Evolutionary conservation across 1,140 invertebrate species (phyloP).

Genomic region (Proctacanthus coquilletti): DNA sequence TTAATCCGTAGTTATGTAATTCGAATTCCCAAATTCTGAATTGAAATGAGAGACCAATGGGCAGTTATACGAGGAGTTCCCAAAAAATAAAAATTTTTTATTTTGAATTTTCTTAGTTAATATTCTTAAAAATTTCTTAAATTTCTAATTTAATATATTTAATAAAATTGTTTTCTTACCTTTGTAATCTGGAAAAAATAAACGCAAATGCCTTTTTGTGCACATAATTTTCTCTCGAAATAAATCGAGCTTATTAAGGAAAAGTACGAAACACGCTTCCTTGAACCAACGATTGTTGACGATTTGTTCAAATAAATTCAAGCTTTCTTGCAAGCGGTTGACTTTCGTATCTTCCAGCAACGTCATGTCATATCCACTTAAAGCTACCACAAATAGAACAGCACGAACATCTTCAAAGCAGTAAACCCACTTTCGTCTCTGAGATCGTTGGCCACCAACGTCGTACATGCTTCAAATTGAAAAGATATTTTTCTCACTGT

Average conservation of each 20-base stretch:
- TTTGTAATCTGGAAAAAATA: conserved; percentile 44
- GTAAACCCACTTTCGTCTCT: conserved; percentile 61
- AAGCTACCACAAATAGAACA: conserved; percentile 46
- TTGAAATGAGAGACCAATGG: too few relatives aligned
- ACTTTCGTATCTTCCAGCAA: conserved; percentile 45
- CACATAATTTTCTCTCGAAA: conserved; percentile 49
- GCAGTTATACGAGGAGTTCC: too few relatives aligned
- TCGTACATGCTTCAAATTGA: conserved; percentile 40
- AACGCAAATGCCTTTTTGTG: conserved; percentile 40
- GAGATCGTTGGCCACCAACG: conserved; percentile 53
- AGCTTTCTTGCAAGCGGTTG: conserved; percentile 48
- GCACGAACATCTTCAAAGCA: conserved; percentile 52
- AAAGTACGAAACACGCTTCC: conserved; percentile 47
- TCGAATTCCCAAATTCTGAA: too few relatives aligned
- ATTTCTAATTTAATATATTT: too few relatives aligned
- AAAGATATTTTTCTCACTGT: not conserved
- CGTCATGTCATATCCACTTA: conserved; percentile 53
- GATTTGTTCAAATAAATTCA: conserved; percentile 46
- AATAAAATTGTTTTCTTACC: too few relatives aligned
- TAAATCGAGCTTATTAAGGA: conserved; percentile 56
- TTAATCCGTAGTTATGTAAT: too few relatives aligned
- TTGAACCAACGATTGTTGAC: conserved; percentile 48
- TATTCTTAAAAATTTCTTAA: too few relatives aligned
- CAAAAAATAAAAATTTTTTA: too few relatives aligned
- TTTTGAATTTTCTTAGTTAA: too few relatives aligned